phyloP scores from a whole-genome alignment of 2,113 vertebrate genomes.

The Rhabdomys dilectus region DNA sequence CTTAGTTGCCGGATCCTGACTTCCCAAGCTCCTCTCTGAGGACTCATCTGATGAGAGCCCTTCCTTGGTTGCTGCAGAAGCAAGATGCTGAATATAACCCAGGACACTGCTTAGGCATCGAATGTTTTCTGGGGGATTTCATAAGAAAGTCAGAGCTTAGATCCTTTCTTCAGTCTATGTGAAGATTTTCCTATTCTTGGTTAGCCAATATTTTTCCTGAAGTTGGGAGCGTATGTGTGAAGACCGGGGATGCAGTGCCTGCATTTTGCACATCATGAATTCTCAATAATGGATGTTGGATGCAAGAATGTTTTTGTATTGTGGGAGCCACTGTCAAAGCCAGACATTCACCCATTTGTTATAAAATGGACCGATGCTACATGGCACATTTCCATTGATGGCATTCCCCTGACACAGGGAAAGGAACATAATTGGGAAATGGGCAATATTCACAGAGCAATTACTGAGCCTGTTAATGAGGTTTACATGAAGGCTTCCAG shows the following conservation, averaged over 20 bases:
- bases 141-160: not conserved
- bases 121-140: not conserved
- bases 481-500: conserved; percentile 68
- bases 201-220: not conserved
- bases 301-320: not conserved
- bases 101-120: fast-evolving
- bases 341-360: not conserved
- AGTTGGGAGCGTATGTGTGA: not conserved
- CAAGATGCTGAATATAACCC: not conserved
- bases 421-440: conserved; percentile 71
- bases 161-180: not conserved
- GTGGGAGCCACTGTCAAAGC: not conserved
- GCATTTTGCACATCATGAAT: not conserved
- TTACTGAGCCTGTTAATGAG: conserved; percentile 71
- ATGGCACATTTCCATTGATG: not conserved
- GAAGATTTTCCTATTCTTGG: fast-evolving
- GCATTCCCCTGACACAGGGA: conserved; percentile 23
- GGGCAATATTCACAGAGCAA: conserved; percentile 70
- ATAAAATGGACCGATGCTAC: not conserved
- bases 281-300: not conserved
- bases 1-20: conserved; percentile 4
- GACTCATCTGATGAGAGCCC: not conserved
- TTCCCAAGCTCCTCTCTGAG: not conserved
- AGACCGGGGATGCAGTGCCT: not conserved
- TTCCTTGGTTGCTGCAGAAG: not conserved